These are phyloP conservation scores for Pristionchus japonicus DNA, from an alignment of 2,888 invertebrate species.

Conservation along the genomic window DNA sequence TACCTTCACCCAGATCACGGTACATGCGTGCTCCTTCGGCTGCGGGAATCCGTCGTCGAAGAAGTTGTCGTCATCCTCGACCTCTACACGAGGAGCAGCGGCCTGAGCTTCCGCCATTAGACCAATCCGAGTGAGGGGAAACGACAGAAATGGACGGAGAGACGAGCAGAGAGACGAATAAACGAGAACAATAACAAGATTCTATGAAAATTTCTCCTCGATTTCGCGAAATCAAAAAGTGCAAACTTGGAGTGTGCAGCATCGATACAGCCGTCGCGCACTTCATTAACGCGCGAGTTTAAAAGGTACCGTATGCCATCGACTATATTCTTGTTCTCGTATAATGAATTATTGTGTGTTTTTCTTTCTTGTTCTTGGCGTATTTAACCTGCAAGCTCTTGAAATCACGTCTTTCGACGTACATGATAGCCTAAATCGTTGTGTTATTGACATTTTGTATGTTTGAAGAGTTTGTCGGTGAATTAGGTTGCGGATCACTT, in stretches of 20 bases:
- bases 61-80: not conserved
- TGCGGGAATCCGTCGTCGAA: constrained; percentile 11
- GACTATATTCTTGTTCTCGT: too few relatives aligned
- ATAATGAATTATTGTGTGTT: too few relatives aligned
- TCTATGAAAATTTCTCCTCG: not conserved
- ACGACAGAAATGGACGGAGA: not conserved
- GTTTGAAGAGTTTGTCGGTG: too few relatives aligned
- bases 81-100: not conserved
- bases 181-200: not conserved
- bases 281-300: not conserved
- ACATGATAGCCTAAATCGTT: too few relatives aligned
- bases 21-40: not conserved
- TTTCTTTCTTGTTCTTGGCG: not conserved
- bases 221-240: not conserved
- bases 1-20: constrained; percentile 11
- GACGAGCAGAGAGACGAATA: too few relatives aligned
- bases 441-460: too few relatives aligned
- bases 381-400: too few relatives aligned
- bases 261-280: not conserved
- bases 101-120: constrained; percentile 3
- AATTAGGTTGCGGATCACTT: too few relatives aligned
- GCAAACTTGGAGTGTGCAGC: not conserved
- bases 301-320: not conserved
- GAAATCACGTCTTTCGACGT: too few relatives aligned
- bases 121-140: not conserved